Evolutionary conservation across 2,113 vertebrate species (phyloP), one percentile per base, ranked within the genome.

Genomic region (Tinamus guttatus): DNA sequence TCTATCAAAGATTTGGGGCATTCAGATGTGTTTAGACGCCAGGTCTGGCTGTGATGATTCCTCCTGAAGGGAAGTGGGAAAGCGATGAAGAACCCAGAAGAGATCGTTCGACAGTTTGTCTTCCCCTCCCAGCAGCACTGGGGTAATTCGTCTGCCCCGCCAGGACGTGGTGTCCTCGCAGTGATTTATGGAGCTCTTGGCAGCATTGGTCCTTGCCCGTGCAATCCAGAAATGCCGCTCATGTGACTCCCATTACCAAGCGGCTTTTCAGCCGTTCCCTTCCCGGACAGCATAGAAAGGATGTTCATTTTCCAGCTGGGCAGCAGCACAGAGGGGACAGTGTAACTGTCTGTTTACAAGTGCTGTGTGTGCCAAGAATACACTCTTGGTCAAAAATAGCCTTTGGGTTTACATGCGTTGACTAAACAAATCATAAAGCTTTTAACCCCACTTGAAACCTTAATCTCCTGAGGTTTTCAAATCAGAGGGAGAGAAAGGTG

Each of bases 361-460:
- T 3, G 30, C 22, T 95, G 78, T 90, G 51, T 27, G 51, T 15
- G 7, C 92, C 85, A 89, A 87, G 81, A 87, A 94, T 74, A 79
- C 1, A 0, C 71, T 92, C 81, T 81, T 7, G 2, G 73, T 62
- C 88, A 88, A 77, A 97, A 97, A 93, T 88, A 95, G 76, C 81
- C 54, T 62, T 81, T 81, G 74, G 49, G 65, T 96, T 96, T 85
- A 86, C 67, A 40, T 21, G 22, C 4, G 2, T 74, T 86, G 76
- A 59, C 90, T 95, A 91, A 96, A 94, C 69, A 97, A 96, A 79
- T 85, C 91, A 70, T 54, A 70, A 86, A 81, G 90, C 75, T 93
- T 95, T 95, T 97, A 95, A 95, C 75, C 40, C 75, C 21, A 16
- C 80, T 86, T 86, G 90, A 95, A 97, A 96, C 59, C 49, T 14